These are phyloP conservation scores for Pangasius macronema DNA, from an alignment of 2,797 vertebrate species.

Conservation along the genomic window DNA sequence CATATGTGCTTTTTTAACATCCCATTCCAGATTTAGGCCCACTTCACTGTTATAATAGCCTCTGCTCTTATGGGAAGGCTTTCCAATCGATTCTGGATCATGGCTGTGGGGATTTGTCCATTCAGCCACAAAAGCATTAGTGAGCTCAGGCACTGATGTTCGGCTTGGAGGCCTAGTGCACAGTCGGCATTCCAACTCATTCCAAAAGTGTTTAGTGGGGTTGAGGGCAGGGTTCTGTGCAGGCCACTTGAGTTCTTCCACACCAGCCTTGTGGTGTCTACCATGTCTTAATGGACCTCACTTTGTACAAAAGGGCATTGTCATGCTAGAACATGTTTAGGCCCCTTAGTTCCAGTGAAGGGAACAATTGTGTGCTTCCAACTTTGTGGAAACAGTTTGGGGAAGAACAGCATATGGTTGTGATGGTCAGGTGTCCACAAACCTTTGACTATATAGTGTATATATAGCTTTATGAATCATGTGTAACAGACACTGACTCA, in stretches of 20 bases:
- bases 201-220: neutral
- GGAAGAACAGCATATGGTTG: neutral
- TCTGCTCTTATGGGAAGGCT: neutral
- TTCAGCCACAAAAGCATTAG: neutral
- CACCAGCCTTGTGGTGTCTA: neutral
- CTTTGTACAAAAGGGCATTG: neutral
- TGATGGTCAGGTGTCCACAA: neutral
- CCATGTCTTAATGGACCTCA: neutral
- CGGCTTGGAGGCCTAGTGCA: too few species aligned
- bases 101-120: neutral
- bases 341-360: neutral
- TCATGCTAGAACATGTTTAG: neutral
- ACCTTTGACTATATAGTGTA: neutral
- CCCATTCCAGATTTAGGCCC: neutral
- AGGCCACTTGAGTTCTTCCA: neutral
- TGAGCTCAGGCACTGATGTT: neutral
- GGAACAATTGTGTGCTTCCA: neutral
- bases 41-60: neutral
- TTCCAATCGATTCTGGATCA: neutral
- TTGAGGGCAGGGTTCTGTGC: neutral
- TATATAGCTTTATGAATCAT: neutral
- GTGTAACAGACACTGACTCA: neutral
- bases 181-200: neutral
- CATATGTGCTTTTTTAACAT: neutral
- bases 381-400: neutral